Conservation (phyloP, 2,888 invertebrate species). For the Spodoptera exigua region DNA sequence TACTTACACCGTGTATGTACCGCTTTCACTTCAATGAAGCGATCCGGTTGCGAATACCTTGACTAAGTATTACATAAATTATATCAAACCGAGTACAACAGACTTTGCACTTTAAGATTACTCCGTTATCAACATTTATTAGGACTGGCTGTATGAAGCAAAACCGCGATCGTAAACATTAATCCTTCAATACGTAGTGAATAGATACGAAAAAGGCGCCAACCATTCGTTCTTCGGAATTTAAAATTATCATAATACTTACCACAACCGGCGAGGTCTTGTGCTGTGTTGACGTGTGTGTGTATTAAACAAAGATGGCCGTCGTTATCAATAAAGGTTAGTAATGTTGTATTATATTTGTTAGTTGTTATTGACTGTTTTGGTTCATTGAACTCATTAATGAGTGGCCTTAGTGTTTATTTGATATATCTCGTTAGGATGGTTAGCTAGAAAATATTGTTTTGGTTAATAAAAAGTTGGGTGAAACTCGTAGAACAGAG, state of each 20-base stretch:
- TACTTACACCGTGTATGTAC: too few species aligned
- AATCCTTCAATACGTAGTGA: constrained; percentile 18
- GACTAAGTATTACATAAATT: not conserved
- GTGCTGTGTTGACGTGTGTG: constrained; percentile 56
- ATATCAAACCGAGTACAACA: constrained; percentile 1
- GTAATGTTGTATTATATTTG: constrained; percentile 21
- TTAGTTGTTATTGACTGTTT: not conserved
- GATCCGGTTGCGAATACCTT: too few species aligned
- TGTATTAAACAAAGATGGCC: constrained; percentile 68
- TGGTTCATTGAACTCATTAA: not conserved
- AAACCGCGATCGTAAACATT: constrained; percentile 1
- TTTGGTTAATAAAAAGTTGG: too few species aligned
- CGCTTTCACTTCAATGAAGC: not conserved
- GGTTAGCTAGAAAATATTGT: too few species aligned
- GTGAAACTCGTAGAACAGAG: too few species aligned
- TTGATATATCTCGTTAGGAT: not conserved
- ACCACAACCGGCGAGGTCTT: constrained; percentile 33
- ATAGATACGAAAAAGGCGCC: constrained; percentile 14
- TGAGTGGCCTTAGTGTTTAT: not conserved
- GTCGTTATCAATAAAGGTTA: constrained; percentile 82
- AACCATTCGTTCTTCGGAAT: not conserved
- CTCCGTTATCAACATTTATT: constrained; percentile 26
- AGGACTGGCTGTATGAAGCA: constrained; percentile 5
- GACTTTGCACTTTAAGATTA: constrained; percentile 24
- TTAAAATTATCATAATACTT: not conserved